These are phyloP conservation scores for Graphium colonna DNA, from an alignment of 2,888 invertebrate genomes.

Conservation along the genomic window DNA sequence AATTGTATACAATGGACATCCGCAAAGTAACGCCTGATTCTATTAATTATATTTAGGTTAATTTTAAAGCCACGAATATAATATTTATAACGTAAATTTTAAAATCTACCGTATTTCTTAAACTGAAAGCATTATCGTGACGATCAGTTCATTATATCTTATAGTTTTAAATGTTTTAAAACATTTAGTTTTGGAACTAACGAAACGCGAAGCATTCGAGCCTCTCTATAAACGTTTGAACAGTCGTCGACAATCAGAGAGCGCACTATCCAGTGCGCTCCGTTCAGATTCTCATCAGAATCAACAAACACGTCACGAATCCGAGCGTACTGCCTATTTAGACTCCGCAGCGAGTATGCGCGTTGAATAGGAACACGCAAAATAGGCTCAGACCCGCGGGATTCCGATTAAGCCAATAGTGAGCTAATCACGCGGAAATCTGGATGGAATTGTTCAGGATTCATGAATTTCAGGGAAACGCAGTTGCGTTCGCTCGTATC, in stretches of 20 bases:
- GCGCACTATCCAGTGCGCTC: not conserved
- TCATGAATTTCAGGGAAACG: constrained; percentile 7
- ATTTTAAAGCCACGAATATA: too few relatives aligned
- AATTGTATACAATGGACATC: too few relatives aligned
- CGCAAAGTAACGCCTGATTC: too few relatives aligned
- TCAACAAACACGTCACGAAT: constrained; percentile 10
- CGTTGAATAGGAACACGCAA: constrained; percentile 13
- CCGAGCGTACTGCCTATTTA: constrained; percentile 12
- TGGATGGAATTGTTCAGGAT: constrained; percentile 17
- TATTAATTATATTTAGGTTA: too few relatives aligned
- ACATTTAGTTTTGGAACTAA: constrained; percentile 1
- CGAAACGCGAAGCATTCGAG: constrained; percentile 13
- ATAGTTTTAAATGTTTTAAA: too few relatives aligned
- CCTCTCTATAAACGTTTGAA: too few relatives aligned
- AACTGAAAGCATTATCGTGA: too few relatives aligned
- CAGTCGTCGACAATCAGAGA: too few relatives aligned
- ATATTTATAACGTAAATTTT: too few relatives aligned
- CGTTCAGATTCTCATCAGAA: constrained; percentile 6
- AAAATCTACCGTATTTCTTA: too few relatives aligned
- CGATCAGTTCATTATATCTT: too few relatives aligned
- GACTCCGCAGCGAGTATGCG: constrained; percentile 8
- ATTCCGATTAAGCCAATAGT: constrained; percentile 21
- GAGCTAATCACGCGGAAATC: constrained; percentile 21
- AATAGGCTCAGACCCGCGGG: constrained; percentile 18
- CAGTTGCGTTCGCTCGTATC: not conserved